Percentiles rank a stretch among this genome's conserved stretches.
Conservation (phyloP, 2,888 invertebrate genomes). For the Epirrhoe tristata region DNA sequence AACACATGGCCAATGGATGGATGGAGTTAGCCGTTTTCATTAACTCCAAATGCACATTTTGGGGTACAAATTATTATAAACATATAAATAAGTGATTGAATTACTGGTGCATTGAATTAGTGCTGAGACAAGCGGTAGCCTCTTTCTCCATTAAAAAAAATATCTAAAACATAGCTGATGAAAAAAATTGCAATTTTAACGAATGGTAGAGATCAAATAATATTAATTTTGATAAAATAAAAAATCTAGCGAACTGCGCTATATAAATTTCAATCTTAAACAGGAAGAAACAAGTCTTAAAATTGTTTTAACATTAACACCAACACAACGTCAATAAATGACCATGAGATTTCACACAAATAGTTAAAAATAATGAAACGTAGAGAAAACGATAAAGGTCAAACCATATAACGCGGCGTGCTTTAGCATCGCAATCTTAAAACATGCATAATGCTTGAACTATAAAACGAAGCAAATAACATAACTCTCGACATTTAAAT, state of each 20-base stretch:
- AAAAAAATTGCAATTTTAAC: conserved; percentile 28
- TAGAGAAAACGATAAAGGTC: conserved; percentile 4
- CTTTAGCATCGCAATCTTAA: neutral
- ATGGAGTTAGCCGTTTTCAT: too few relatives aligned
- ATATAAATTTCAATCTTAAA: conserved; percentile 25
- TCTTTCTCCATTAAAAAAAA: too few relatives aligned
- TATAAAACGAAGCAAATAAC: neutral
- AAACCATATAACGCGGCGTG: neutral
- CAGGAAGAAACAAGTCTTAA: conserved; percentile 25
- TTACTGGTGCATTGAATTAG: conserved; percentile 14
- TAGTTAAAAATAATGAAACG: conserved; percentile 2
- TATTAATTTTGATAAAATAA: conserved; percentile 22
- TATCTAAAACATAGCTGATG: too few relatives aligned
- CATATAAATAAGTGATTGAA: conserved; percentile 6
- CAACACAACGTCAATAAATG: conserved; percentile 16
- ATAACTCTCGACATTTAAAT: neutral
- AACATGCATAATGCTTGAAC: neutral
- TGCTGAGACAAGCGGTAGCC: neutral
- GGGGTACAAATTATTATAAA: neutral
- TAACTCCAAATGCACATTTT: too few relatives aligned
- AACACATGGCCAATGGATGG: too few relatives aligned
- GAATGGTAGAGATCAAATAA: conserved; percentile 32
- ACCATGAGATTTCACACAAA: neutral
- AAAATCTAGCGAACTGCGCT: conserved; percentile 27
- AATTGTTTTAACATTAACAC: conserved; percentile 29